Evolutionary conservation across 2,113 vertebrate species (phyloP).

Genomic region (Orientallactaga bullata): DNA sequence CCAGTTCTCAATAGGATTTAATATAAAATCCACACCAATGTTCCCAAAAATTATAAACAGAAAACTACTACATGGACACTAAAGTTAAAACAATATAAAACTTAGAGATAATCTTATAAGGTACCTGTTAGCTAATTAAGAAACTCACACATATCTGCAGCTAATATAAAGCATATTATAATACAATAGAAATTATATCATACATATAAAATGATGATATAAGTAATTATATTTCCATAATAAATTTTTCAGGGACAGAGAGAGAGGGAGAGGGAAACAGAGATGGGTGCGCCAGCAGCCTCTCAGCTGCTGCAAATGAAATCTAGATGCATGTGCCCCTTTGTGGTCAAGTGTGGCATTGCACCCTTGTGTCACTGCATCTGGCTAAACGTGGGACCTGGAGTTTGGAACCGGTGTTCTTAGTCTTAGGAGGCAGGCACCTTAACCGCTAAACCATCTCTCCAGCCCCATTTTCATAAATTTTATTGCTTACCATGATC

Average conservation of each 20-base stretch:
- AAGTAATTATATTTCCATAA: background rate
- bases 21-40: conserved; percentile 28
- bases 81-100: conserved; percentile 34
- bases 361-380: too few species aligned
- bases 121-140: background rate
- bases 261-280: too few species aligned
- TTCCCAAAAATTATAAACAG: conserved; percentile 32
- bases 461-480: conserved; percentile 4
- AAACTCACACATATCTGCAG: background rate
- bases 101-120: conserved; percentile 34
- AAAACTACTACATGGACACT: background rate
- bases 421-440: too few species aligned
- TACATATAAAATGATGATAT: background rate
- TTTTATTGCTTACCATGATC: background rate
- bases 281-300: too few species aligned
- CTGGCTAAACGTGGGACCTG: too few species aligned
- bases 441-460: too few species aligned
- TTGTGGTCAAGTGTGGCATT: too few species aligned
- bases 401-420: too few species aligned
- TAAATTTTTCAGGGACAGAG: too few species aligned
- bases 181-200: background rate
- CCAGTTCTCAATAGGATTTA: conserved; percentile 32
- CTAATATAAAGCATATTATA: background rate
- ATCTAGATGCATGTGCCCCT: too few species aligned
- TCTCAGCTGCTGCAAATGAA: too few species aligned